Evolutionary conservation across 2,113 vertebrate species (phyloP).

Genomic region (Dicerorhinus sumatrensis): DNA sequence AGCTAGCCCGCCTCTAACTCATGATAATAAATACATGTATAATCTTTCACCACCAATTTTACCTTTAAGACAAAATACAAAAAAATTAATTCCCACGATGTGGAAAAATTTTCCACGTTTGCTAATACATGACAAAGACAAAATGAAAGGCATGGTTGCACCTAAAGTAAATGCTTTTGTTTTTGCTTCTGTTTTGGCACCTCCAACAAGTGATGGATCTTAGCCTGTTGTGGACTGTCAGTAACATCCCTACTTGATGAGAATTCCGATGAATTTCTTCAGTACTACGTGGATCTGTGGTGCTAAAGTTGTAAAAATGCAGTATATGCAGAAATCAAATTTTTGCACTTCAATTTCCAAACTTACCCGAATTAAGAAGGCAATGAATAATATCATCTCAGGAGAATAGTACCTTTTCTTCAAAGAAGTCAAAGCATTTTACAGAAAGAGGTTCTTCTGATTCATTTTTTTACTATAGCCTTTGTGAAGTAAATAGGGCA

Average conservation of each 20-base stretch:
- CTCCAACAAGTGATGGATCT: background rate
- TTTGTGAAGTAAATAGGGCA: background rate
- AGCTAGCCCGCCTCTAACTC: background rate
- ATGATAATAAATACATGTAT: background rate
- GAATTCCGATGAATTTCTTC: background rate
- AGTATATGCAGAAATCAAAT: background rate
- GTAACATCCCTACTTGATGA: background rate
- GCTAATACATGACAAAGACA: background rate
- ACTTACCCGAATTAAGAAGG: background rate
- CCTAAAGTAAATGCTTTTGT: background rate
- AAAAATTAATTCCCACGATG: background rate
- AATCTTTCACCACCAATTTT: conserved; percentile 41
- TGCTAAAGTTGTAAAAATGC: background rate
- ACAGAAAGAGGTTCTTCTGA: background rate
- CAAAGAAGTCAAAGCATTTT: conserved; percentile 8
- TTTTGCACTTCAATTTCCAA: background rate
- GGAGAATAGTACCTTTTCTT: background rate
- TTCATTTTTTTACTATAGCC: background rate
- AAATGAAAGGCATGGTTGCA: background rate
- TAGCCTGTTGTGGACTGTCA: background rate
- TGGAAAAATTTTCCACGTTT: background rate
- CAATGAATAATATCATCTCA: background rate
- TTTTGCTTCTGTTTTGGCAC: background rate
- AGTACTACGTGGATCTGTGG: background rate
- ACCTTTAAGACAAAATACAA: background rate